A percentile compares a stretch with the other conserved stretches of the same genome.
Evolutionary conservation across 2,888 invertebrate genomes (phyloP).

Genomic region (Ochlodes sylvanus): DNA sequence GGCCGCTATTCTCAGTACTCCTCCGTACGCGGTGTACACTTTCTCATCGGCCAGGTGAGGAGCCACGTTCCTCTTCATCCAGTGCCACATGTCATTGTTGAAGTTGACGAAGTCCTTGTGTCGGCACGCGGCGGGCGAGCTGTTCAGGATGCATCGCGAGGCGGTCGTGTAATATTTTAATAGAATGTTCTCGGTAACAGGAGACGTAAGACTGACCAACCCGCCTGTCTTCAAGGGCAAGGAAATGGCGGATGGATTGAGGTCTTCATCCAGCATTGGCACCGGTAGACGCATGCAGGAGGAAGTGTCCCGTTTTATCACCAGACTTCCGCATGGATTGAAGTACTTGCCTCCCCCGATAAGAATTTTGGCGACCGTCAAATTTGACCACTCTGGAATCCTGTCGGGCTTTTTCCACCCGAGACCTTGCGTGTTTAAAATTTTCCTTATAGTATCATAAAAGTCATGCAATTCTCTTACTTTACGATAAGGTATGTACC

Average conservation of each 20-base stretch:
- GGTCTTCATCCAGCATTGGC: slow-evolving; percentile 65
- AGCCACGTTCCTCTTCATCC: slow-evolving; percentile 76
- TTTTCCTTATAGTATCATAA: slow-evolving; percentile 59
- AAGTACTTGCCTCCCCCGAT: slow-evolving; percentile 60
- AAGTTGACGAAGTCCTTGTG: slow-evolving; percentile 73
- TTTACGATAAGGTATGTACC: slow-evolving; percentile 66
- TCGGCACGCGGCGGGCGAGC: slow-evolving; percentile 67
- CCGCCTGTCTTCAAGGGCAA: slow-evolving; percentile 69
- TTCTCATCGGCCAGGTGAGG: slow-evolving; percentile 71
- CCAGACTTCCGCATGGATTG: slow-evolving; percentile 65
- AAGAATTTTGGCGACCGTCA: slow-evolving; percentile 69
- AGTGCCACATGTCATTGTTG: slow-evolving; percentile 76
- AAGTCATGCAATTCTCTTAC: slow-evolving; percentile 64
- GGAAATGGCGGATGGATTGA: slow-evolving; percentile 63
- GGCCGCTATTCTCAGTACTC: slow-evolving; percentile 72
- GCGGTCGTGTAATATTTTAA: slow-evolving; percentile 74
- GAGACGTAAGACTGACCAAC: slow-evolving; percentile 62
- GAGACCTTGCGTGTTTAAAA: slow-evolving; percentile 69
- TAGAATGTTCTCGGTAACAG: slow-evolving; percentile 63
- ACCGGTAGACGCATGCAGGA: slow-evolving; percentile 70
- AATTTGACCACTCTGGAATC: slow-evolving; percentile 62
- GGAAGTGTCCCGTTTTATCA: slow-evolving; percentile 64
- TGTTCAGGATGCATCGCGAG: slow-evolving; percentile 67
- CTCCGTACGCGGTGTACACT: slow-evolving; percentile 72
- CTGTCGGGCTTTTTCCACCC: slow-evolving; percentile 67